Evolutionary conservation across 2,797 vertebrate species (phyloP).

Genomic region (Serranus cabrilla): DNA sequence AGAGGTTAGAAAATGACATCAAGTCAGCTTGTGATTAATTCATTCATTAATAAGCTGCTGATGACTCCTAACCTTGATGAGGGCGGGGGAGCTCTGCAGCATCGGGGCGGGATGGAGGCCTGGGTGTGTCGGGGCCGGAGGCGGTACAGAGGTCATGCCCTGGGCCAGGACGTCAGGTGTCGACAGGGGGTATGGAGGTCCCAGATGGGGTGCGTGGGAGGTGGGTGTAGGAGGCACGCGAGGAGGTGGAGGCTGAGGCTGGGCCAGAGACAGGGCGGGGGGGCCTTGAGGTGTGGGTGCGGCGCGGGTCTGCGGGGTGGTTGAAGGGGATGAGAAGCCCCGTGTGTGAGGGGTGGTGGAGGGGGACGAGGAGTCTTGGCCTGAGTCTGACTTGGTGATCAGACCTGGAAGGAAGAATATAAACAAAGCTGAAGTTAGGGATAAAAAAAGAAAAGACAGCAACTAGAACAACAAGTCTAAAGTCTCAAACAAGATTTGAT

Average conservation of each 20-base stretch:
- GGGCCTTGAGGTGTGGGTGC: constrained; percentile 39
- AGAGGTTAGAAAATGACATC: constrained; percentile 12
- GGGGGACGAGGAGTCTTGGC: constrained; percentile 78
- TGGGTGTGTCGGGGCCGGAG: constrained; percentile 62
- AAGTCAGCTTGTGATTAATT: neutral
- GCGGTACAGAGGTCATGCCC: constrained; percentile 87
- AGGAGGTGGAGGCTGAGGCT: constrained; percentile 58
- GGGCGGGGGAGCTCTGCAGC: constrained; percentile 88
- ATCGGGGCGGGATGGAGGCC: constrained; percentile 77
- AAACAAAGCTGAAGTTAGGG: neutral
- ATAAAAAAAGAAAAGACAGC: no score
- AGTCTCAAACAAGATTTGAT: neutral
- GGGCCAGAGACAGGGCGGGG: constrained; percentile 35
- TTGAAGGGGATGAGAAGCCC: constrained; percentile 70
- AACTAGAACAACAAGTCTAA: neutral
- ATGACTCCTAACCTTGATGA: constrained; percentile 87
- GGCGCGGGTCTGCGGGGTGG: constrained; percentile 51
- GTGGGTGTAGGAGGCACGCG: constrained; percentile 81
- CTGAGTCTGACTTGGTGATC: constrained; percentile 77
- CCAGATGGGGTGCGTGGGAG: constrained; percentile 76
- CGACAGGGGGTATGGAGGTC: constrained; percentile 83
- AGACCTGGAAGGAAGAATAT: constrained; percentile 59
- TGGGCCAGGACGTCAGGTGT: constrained; percentile 87
- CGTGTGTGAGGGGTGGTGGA: constrained; percentile 76
- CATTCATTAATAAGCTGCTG: neutral